phyloP scores from a whole-genome alignment of 1,140 invertebrate species.

The Drosophila quadrilineata region DNA sequence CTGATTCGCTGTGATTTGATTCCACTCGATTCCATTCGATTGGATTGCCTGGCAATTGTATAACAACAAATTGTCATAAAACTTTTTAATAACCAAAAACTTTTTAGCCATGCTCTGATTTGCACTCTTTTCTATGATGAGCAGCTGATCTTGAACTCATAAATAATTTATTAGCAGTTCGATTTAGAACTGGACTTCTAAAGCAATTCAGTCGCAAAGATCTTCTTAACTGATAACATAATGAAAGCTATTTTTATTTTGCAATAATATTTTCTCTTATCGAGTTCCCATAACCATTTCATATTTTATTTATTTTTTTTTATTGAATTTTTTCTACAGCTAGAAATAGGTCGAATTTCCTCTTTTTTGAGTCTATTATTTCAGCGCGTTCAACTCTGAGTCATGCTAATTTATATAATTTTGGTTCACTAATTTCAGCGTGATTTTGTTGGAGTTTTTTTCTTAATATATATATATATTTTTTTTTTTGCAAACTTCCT shows the following conservation, averaged over 20 bases:
- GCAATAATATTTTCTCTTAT: too few relatives aligned
- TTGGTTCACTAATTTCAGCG: conserved; percentile 21
- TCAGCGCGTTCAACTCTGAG: conserved; percentile 40
- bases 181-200: neutral
- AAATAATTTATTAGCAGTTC: neutral
- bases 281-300: too few relatives aligned
- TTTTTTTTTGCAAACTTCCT: conserved; percentile 63
- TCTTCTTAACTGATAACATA: neutral
- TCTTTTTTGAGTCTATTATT: conserved; percentile 11
- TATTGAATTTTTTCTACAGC: conserved; percentile 3
- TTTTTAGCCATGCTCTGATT: neutral
- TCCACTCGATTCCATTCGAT: conserved; percentile 18
- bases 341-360: conserved; percentile 12
- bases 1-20: too few relatives aligned
- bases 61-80: conserved; percentile 8
- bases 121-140: too few relatives aligned
- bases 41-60: conserved; percentile 33
- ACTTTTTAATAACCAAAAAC: conserved; percentile 5
- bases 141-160: neutral
- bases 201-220: neutral
- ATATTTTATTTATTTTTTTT: neutral
- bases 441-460: conserved; percentile 20
- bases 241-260: neutral
- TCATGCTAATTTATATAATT: conserved; percentile 28
- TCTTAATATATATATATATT: conserved; percentile 24